phyloP scores from a whole-genome alignment of 2,113 vertebrate species.

The Lipophrys pholis region DNA sequence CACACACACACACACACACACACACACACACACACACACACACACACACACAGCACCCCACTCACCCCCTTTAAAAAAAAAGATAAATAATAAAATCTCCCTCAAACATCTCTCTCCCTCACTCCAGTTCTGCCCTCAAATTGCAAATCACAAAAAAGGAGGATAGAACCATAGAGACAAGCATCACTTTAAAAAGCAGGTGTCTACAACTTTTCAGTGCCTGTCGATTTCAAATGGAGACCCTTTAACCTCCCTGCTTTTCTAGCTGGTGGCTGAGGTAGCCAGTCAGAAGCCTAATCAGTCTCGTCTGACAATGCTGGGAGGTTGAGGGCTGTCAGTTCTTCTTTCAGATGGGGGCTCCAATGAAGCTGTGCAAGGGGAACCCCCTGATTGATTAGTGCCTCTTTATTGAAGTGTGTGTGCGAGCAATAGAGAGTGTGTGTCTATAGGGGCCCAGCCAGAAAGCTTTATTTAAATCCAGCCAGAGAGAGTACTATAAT shows the following conservation, averaged over 20 bases:
- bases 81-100: conserved; percentile 12
- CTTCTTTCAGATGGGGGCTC: conserved; percentile 78
- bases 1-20: too few species aligned
- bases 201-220: conserved; percentile 84
- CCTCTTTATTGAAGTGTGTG: conserved; percentile 80
- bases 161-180: conserved; percentile 75
- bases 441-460: conserved; percentile 68
- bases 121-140: conserved; percentile 69
- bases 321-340: conserved; percentile 84
- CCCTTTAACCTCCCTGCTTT: conserved; percentile 81
- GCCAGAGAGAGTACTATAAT: conserved; percentile 78
- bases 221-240: conserved; percentile 80
- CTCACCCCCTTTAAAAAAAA: conserved; percentile 37
- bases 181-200: conserved; percentile 86
- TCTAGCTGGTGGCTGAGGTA: conserved; percentile 80
- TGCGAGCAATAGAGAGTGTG: conserved; percentile 45
- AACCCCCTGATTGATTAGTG: conserved; percentile 83
- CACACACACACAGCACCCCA: conserved; percentile 30
- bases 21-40: too few species aligned
- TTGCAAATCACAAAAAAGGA: conserved; percentile 79
- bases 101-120: conserved; percentile 69
- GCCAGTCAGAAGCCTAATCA: conserved; percentile 82
- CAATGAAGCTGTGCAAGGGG: conserved; percentile 78
- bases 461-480: conserved; percentile 80
- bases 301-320: conserved; percentile 80